Evolutionary conservation across 2,113 vertebrate species (phyloP), one percentile per base, ranked within the genome.

Genomic region (Caloenas nicobarica): DNA sequence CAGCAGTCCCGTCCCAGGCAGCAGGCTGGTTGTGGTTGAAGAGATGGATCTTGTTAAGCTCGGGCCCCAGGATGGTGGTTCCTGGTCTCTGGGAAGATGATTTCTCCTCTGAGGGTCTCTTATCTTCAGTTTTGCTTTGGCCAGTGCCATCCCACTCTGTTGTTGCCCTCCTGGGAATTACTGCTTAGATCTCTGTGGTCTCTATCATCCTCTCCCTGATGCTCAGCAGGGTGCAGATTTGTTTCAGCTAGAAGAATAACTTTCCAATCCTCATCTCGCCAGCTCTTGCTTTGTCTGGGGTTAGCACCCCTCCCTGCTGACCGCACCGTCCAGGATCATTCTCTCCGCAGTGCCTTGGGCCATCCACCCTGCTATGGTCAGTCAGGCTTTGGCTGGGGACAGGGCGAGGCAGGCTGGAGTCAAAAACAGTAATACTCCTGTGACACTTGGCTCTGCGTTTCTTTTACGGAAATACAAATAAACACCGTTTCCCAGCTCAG

Each of bases 361-460:
- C 19, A 36, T 95, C 86, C 70, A 90, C 88, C 61, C 83, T 76
- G 51, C 80, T 94, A 16, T 29, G 65, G 92, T 79, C 83, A 88
- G 65, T 64, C 57, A 88, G 83, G 61, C 68, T 92, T 88, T 93
- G 82, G 61, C 69, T 89, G 51, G 66, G 57, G 70, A 95, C 57
- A 91, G 81, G 90, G 88, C 0, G 83, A 93, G 95, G 95, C 82
- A 66, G 64, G 24, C 48, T 81, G 88, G 80, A 86, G 93, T 65
- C 95, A 92, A 94, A 86, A 17, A 3, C 72, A 86, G 64, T 29
- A 96, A 93, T 89, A 69, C 44, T 93, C 86, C 57, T 88, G 86
- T 94, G 95, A 95, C 94, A 93, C 83, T 95, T 96, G 95, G 83
- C 93, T 94, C 88, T 92, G 66, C 50, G 5, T 87, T 86, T 88